Conservation (phyloP, 2,113 vertebrate species). For the Rhombomys opimus region DNA sequence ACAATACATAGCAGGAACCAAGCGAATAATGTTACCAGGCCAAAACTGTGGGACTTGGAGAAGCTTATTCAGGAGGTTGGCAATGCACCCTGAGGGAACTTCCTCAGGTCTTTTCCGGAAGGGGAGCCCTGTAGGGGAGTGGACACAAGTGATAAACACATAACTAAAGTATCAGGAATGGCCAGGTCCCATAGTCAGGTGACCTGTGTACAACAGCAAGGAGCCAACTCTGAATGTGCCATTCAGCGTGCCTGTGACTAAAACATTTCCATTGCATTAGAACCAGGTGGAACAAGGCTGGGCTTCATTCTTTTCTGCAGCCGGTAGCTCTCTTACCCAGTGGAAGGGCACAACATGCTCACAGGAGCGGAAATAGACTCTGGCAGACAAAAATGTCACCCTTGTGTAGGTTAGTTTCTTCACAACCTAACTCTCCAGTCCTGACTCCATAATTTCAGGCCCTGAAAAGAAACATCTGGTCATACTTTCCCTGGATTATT, state of each 20-base stretch:
- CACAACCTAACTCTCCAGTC: background rate
- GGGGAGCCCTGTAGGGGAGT: background rate
- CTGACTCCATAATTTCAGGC: background rate
- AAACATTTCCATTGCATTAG: background rate
- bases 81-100: background rate
- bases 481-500: background rate
- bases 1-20: background rate
- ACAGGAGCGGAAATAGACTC: background rate
- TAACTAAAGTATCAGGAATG: background rate
- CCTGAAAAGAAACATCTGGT: background rate
- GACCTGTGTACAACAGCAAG: background rate
- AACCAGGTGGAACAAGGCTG: background rate
- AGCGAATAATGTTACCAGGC: background rate
- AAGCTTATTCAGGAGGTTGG: accelerated
- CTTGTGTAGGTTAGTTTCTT: background rate
- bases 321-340: background rate
- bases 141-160: background rate
- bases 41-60: background rate
- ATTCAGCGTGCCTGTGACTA: background rate
- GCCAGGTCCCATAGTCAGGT: background rate
- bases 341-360: background rate
- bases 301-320: background rate
- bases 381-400: background rate
- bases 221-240: background rate
- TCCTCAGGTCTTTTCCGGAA: background rate